These are phyloP conservation scores for Tenualosa ilisha DNA, from an alignment of 2,797 vertebrate species.

Conservation along the genomic window DNA sequence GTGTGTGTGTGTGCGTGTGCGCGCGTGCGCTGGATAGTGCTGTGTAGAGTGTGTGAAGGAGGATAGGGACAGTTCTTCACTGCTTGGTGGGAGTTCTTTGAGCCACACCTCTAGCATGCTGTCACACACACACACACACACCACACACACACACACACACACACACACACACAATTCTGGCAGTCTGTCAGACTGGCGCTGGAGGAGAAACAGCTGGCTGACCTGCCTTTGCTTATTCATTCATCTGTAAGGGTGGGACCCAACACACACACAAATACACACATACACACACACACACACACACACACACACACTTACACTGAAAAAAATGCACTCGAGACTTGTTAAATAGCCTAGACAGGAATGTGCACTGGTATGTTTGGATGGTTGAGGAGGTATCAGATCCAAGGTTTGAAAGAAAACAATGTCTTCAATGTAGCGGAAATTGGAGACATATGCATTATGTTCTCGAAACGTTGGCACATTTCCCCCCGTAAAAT, in stretches of 20 bases:
- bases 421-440: conserved; percentile 26
- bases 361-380: conserved; percentile 2
- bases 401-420: conserved; percentile 19
- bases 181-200: conserved; percentile 29
- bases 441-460: conserved; percentile 16
- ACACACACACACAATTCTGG: neutral
- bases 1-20: too few species aligned
- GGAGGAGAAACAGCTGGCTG: conserved; percentile 46
- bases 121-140: conserved; percentile 5
- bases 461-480: conserved; percentile 18
- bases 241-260: conserved; percentile 29
- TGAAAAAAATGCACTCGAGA: neutral
- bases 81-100: conserved; percentile 21
- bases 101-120: neutral
- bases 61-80: conserved; percentile 36
- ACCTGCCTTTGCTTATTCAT: conserved; percentile 32
- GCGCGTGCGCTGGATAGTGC: neutral
- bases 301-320: neutral
- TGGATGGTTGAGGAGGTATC: neutral
- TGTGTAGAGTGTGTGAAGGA: conserved; percentile 12
- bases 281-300: neutral
- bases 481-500: neutral
- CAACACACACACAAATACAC: neutral
- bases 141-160: too few species aligned
- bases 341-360: conserved; percentile 11